Conservation (phyloP, 2,888 invertebrate species). For the Hyppa rectilinea region DNA sequence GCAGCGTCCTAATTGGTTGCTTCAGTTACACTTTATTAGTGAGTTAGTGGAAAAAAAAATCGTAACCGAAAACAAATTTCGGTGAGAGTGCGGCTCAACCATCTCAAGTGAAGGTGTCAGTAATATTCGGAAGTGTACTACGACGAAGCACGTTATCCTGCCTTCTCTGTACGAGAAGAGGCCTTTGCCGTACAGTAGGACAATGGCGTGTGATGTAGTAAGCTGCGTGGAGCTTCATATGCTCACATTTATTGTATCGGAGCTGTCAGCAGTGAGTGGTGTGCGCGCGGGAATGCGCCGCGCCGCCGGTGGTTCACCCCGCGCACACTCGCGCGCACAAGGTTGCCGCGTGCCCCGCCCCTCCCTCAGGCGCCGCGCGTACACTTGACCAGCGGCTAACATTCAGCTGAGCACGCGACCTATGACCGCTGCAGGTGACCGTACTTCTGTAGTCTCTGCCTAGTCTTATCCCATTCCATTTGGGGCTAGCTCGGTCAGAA, state of each 20-base stretch:
- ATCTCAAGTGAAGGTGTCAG: no score
- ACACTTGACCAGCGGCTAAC: constrained; percentile 13
- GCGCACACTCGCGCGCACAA: constrained; percentile 37
- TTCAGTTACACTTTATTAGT: neutral
- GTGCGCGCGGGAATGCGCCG: constrained; percentile 23
- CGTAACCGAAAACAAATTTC: neutral
- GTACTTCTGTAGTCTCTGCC: neutral
- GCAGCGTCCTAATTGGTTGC: neutral
- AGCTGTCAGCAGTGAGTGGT: neutral
- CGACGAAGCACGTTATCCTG: neutral
- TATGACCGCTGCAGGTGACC: constrained; percentile 18
- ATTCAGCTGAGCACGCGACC: constrained; percentile 18
- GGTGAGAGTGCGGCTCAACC: no score
- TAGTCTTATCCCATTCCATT: neutral
- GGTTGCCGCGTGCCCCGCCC: neutral
- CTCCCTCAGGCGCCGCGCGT: neutral
- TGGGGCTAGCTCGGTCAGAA: neutral
- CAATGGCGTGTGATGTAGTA: neutral
- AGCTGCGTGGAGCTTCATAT: constrained; percentile 1
- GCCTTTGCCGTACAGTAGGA: no score
- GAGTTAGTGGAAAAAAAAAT: neutral
- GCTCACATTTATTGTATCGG: neutral
- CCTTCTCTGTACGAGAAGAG: neutral
- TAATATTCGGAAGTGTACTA: neutral
- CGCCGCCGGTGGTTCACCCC: constrained; percentile 55